Percentiles rank a stretch among this genome's conserved stretches.
phyloP scores from a whole-genome alignment of 1,140 invertebrate species.

The Leptopilina clavipes region DNA sequence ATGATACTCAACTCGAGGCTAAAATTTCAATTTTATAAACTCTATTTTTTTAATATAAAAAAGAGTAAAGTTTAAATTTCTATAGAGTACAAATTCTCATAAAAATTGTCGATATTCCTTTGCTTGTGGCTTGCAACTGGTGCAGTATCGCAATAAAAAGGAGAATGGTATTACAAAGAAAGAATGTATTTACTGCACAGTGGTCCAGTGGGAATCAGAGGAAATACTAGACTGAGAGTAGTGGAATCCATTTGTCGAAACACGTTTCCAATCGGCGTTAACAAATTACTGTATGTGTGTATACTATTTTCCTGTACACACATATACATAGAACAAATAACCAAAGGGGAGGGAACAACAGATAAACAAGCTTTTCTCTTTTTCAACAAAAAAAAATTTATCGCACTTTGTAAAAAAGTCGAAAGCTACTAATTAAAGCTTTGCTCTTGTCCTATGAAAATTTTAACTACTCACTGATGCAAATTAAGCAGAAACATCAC shows the following conservation, averaged over 20 bases:
- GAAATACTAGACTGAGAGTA: slow-evolving; percentile 32
- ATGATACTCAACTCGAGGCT: too few species aligned
- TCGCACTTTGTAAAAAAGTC: slow-evolving; percentile 1
- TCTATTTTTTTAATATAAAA: too few species aligned
- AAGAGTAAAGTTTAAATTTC: too few species aligned
- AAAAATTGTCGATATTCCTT: slow-evolving; percentile 40
- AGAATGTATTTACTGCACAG: slow-evolving; percentile 37
- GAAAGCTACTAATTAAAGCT: slow-evolving; percentile 22
- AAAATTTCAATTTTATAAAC: too few species aligned
- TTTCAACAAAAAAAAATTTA: slow-evolving; percentile 25
- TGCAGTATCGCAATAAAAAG: slow-evolving; percentile 37
- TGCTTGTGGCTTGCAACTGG: slow-evolving; percentile 26
- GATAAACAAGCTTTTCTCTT: slow-evolving; percentile 11
- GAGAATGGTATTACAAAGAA: slow-evolving; percentile 40
- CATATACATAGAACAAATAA: background rate
- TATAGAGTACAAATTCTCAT: slow-evolving; percentile 26
- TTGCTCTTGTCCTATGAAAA: background rate
- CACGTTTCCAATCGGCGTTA: slow-evolving; percentile 34
- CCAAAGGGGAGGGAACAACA: background rate
- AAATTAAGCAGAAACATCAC: background rate
- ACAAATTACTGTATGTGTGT: slow-evolving; percentile 31
- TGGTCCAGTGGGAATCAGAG: slow-evolving; percentile 16
- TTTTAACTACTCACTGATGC: background rate
- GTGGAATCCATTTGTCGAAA: slow-evolving; percentile 36
- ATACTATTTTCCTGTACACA: slow-evolving; percentile 21